phyloP scores from a whole-genome alignment of 2,888 invertebrate genomes.

The Cremastinae sp. region DNA sequence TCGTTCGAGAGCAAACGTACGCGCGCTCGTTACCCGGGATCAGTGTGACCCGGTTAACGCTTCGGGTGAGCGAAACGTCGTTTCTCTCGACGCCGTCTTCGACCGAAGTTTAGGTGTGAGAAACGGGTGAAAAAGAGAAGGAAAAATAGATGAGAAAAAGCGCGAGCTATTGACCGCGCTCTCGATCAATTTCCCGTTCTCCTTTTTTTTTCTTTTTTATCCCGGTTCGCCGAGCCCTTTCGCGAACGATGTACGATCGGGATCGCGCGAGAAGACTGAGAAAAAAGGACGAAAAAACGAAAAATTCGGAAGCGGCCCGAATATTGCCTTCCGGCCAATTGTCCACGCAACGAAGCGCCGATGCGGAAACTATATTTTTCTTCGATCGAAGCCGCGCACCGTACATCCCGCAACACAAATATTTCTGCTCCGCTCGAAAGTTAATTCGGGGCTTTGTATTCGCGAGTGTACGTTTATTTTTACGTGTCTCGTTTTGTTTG shows the following conservation, averaged over 20 bases:
- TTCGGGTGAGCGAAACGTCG: slow-evolving; percentile 29
- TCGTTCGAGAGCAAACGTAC: slow-evolving; percentile 22
- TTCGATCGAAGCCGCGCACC: slow-evolving; percentile 45
- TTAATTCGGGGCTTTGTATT: slow-evolving; percentile 25
- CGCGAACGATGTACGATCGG: slow-evolving; percentile 13
- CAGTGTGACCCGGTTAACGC: slow-evolving; percentile 66
- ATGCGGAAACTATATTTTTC: slow-evolving; percentile 54
- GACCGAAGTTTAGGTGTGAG: slow-evolving; percentile 9
- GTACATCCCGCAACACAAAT: slow-evolving; percentile 13
- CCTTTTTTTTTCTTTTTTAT: too few relatives aligned
- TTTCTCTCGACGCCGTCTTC: slow-evolving; percentile 21
- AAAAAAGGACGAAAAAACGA: neutral
- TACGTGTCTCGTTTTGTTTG: neutral
- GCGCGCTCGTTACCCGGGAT: slow-evolving; percentile 69
- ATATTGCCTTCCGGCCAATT: slow-evolving; percentile 65
- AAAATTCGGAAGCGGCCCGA: slow-evolving; percentile 32
- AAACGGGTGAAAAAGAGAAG: neutral
- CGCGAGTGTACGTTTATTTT: neutral
- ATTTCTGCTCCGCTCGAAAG: slow-evolving; percentile 13
- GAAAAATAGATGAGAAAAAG: neutral
- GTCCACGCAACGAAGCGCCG: slow-evolving; percentile 60
- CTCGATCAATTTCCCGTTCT: slow-evolving; percentile 61
- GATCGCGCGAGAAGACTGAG: neutral
- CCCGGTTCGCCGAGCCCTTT: slow-evolving; percentile 31
- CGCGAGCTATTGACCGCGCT: slow-evolving; percentile 32